These are phyloP conservation scores for Yponomeuta plumbellus DNA, from an alignment of 2,888 invertebrate species.

Conservation along the genomic window DNA sequence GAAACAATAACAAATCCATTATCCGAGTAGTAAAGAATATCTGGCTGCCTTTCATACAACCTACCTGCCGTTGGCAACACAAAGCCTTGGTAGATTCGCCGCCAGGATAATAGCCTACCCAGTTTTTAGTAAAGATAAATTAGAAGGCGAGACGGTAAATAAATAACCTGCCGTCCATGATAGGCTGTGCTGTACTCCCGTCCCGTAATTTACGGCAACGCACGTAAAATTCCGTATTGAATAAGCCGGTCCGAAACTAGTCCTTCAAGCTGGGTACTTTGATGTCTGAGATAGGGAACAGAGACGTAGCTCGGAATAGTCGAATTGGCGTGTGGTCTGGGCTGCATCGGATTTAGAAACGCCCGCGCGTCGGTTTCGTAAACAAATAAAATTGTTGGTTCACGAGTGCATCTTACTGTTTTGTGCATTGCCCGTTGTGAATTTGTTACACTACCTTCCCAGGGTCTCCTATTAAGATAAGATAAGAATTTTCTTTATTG, in stretches of 20 bases:
- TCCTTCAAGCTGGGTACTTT: slow-evolving; percentile 1
- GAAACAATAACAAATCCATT: slow-evolving; percentile 60
- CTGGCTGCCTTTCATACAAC: slow-evolving; percentile 5
- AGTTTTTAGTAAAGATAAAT: background rate
- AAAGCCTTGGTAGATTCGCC: background rate
- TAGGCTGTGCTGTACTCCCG: background rate
- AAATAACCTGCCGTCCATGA: background rate
- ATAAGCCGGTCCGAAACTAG: background rate
- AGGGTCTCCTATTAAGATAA: too few species aligned
- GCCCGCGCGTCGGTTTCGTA: background rate
- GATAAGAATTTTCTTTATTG: too few species aligned
- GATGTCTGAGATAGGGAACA: background rate
- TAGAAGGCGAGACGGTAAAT: background rate
- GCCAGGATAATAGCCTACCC: too few species aligned
- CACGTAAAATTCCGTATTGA: background rate
- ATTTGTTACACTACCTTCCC: background rate
- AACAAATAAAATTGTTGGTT: background rate
- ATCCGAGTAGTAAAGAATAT: slow-evolving; percentile 6
- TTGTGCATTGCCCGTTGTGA: background rate
- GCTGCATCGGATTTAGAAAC: slow-evolving; percentile 4
- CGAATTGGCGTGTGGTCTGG: slow-evolving; percentile 7
- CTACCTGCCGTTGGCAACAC: background rate
- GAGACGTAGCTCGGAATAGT: background rate
- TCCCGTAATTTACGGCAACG: background rate
- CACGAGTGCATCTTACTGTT: background rate